Base-by-base conservation (phyloP, 2,888 invertebrate genomes). In the Brachylomia viminalis region DNA sequence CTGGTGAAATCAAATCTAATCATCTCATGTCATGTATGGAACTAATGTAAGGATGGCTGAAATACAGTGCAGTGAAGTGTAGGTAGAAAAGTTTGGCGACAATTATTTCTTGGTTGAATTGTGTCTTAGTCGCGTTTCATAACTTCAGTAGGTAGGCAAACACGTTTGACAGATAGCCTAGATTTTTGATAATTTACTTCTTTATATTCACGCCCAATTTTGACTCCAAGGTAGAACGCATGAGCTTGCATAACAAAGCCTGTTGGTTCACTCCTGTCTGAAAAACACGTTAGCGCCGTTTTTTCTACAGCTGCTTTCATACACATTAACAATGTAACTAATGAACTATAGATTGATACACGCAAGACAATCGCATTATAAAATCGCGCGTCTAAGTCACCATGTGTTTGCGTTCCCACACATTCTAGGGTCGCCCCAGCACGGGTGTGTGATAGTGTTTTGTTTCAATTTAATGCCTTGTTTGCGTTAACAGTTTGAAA, bases 391-490 rank as follows among this genome's bases (percentile, higher is more conserved):
- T 61, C 66, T 62, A 33, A 77, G 67, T 79, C 72, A 66, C 54
- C 87, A 87, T 67, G 76, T 87, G 86, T 77, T 61, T n/a, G 38
- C 27, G 59, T 77, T 86, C 86, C 62, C 87, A 83, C 77, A 79
- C 62, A 58, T 69, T 52, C 61, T 73, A 77, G 85, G 83, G 87
- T 87, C 78, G 83, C 77, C 75, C 45, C 42, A 72, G 59, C 33
- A 56, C 54, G 79, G 72, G 49, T 64, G 38, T 77, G 75, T 76
- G 84, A 84, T 86, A 80, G 85, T 90, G 88, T 90, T 91, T 84
- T 89, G 90, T 87, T 90, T 90, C 86, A 90, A 90, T 91, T 88
- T 85, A 86, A 88, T 84, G 54, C 77, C 79, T 69, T 90, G 85
- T 90, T 90, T 90, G 83, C 79, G 72, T 84, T 85, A 79, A 80